phyloP scores from a whole-genome alignment of 2,888 invertebrate genomes.

The Lepidonotus clava region DNA sequence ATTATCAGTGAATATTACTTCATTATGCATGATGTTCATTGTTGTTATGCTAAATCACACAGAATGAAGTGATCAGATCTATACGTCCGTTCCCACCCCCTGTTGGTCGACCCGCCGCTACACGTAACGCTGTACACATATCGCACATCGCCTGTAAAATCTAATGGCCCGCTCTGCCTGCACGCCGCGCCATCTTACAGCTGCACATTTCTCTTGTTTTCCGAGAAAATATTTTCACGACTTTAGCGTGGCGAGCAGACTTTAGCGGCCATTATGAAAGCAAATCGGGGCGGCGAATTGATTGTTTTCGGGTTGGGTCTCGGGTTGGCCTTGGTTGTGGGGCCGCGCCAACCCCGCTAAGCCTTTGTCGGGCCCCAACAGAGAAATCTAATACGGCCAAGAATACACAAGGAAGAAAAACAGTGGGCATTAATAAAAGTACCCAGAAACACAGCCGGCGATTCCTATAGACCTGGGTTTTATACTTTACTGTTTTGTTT shows the following conservation, averaged over 20 bases:
- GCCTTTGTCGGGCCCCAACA: not conserved
- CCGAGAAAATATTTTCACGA: constrained; percentile 47
- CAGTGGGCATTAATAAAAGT: constrained; percentile 20
- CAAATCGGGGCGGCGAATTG: constrained; percentile 35
- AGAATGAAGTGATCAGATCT: too few relatives aligned
- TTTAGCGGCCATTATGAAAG: constrained; percentile 15
- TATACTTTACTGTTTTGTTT: not conserved
- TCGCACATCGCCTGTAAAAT: constrained; percentile 3
- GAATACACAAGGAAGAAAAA: constrained; percentile 10
- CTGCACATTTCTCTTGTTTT: constrained; percentile 29
- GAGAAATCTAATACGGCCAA: constrained; percentile 16
- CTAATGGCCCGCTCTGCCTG: not conserved
- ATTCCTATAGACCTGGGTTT: constrained; percentile 11
- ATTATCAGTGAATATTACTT: too few relatives aligned
- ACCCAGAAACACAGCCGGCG: not conserved
- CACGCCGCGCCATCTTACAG: not conserved
- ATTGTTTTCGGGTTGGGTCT: constrained; percentile 5
- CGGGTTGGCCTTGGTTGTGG: not conserved
- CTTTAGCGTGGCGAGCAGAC: not conserved
- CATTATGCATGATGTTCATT: too few relatives aligned
- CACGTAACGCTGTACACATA: not conserved
- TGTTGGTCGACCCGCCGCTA: too few relatives aligned
- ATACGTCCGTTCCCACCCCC: too few relatives aligned
- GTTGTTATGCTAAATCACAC: too few relatives aligned
- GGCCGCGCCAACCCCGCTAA: not conserved